Percentiles rank a stretch among this genome's conserved stretches.
Evolutionary conservation across 2,113 vertebrate genomes (phyloP).

Genomic region (Pseudopipra pipra): DNA sequence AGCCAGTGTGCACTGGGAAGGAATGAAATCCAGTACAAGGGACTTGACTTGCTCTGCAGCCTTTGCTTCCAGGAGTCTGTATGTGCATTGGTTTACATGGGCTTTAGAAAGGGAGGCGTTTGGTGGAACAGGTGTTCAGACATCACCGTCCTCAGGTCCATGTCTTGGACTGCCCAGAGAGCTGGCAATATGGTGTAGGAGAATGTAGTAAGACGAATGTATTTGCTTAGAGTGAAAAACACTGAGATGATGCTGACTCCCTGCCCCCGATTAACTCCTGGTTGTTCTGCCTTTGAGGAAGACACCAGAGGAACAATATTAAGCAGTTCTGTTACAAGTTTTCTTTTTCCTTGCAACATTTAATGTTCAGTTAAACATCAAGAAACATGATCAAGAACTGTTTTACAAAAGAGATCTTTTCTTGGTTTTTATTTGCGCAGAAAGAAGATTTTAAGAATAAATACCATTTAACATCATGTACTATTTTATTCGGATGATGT

Average conservation of each 20-base stretch:
- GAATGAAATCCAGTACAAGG: not conserved
- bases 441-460: not conserved
- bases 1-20: not conserved
- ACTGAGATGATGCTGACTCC: not conserved
- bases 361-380: not conserved
- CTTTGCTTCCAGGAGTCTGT: not conserved
- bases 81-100: fast-evolving
- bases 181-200: not conserved
- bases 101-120: not conserved
- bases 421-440: not conserved
- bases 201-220: fast-evolving
- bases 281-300: not conserved
- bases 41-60: fast-evolving
- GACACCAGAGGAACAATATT: not conserved
- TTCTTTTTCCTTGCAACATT: not conserved
- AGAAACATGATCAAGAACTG: not conserved
- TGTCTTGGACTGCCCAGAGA: not conserved
- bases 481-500: not conserved
- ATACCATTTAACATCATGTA: not conserved
- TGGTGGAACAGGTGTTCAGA: too few relatives aligned
- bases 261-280: not conserved
- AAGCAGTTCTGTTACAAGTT: not conserved
- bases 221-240: not conserved
- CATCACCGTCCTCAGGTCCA: not conserved
- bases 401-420: not conserved